Conservation (phyloP, 2,888 invertebrate genomes). For the Hydrotaea diabolus region DNA sequence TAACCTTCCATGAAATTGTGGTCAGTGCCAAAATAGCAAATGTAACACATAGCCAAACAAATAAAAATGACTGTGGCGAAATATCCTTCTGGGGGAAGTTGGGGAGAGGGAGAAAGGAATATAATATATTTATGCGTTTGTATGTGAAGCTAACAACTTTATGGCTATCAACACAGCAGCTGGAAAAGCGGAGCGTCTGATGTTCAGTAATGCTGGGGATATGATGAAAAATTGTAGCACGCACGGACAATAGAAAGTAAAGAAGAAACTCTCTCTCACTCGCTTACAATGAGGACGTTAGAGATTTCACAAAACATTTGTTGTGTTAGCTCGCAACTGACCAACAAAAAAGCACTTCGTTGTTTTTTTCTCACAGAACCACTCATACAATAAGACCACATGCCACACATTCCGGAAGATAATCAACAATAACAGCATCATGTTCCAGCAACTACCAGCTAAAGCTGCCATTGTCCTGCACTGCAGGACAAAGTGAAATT, state of each 20-base stretch:
- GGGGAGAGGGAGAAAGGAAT: background rate
- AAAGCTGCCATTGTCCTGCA: background rate
- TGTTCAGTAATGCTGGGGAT: slow-evolving; percentile 4
- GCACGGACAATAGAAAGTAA: slow-evolving; percentile 7
- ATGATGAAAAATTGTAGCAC: slow-evolving; percentile 25
- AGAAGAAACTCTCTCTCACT: background rate
- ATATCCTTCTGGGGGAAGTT: background rate
- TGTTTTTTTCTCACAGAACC: background rate
- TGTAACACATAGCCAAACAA: background rate
- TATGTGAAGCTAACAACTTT: slow-evolving; percentile 6
- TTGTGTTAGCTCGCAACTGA: background rate
- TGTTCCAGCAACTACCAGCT: background rate
- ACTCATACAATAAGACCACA: background rate
- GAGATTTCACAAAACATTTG: slow-evolving; percentile 17
- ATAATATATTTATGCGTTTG: background rate
- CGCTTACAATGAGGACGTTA: background rate
- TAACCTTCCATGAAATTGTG: slow-evolving; percentile 4
- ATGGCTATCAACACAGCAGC: background rate
- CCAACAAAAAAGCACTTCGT: background rate
- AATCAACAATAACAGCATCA: slow-evolving; percentile 19
- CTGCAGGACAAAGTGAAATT: background rate
- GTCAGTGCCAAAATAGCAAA: slow-evolving; percentile 8
- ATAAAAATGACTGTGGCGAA: background rate
- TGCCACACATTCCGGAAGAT: background rate
- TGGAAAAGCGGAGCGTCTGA: too few relatives aligned